Evolutionary conservation across 2,888 invertebrate genomes (phyloP).

Genomic region (Hipparchia sbordonii): DNA sequence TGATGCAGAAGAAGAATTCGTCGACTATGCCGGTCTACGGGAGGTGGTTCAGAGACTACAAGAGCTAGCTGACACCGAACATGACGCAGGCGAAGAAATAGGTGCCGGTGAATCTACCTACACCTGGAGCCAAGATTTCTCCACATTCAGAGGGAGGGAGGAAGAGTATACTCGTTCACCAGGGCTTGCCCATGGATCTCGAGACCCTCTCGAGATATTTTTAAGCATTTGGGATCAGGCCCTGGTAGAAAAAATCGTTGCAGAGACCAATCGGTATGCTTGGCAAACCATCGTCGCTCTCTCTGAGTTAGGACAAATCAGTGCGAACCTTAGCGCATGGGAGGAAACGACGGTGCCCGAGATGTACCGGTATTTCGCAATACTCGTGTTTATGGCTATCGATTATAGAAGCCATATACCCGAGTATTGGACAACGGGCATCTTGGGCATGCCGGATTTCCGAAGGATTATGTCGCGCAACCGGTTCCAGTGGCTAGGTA

Average conservation of each 20-base stretch:
- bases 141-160: not conserved
- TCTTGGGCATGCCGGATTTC: constrained; percentile 2
- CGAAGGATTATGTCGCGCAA: not conserved
- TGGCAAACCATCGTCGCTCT: constrained; percentile 4
- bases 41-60: not conserved
- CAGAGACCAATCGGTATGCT: constrained; percentile 12
- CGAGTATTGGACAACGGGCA: constrained; percentile 6
- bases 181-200: not conserved
- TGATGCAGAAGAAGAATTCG: too few relatives aligned
- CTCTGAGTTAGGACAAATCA: not conserved
- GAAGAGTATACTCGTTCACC: not conserved
- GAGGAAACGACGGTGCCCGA: not conserved
- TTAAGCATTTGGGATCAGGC: constrained; percentile 8
- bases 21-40: too few relatives aligned
- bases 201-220: not conserved
- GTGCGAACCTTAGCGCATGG: not conserved
- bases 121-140: not conserved
- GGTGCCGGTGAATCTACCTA: not conserved
- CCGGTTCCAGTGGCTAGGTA: not conserved
- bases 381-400: constrained; percentile 33
- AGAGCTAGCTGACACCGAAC: not conserved
- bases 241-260: not conserved
- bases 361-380: constrained; percentile 9
- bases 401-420: constrained; percentile 32
- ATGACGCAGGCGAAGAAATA: not conserved